Conservation (phyloP, 37 sponge, comb jelly and placozoan genomes). For the Haliclona indistincta region DNA sequence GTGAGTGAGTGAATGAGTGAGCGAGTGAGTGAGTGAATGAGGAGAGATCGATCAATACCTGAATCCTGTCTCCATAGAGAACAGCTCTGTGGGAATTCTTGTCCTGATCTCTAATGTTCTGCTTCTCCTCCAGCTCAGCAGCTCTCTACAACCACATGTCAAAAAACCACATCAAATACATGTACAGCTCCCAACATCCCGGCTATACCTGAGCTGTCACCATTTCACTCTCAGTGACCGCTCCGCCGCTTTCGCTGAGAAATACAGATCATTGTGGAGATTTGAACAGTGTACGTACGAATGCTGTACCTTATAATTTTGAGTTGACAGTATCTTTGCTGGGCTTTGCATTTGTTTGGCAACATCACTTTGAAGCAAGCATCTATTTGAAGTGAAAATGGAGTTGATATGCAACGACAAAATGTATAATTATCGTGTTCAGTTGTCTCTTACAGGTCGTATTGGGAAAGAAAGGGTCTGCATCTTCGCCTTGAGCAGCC, state of each 20-base stretch:
- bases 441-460: neutral
- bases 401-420: neutral
- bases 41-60: neutral
- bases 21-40: neutral
- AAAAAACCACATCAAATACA: neutral
- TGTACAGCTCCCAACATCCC: too few species aligned
- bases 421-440: neutral
- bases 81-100: neutral
- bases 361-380: constrained; percentile 58
- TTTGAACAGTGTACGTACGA: too few species aligned
- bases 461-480: constrained; percentile 8
- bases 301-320: too few species aligned
- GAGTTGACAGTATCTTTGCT: constrained; percentile 20
- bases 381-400: too few species aligned
- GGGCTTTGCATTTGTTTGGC: constrained; percentile 70
- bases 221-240: too few species aligned
- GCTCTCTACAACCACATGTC: neutral
- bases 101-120: neutral
- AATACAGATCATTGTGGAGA: too few species aligned
- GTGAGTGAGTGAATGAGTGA: neutral
- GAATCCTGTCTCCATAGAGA: neutral
- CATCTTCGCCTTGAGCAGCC: too few species aligned
- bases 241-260: too few species aligned
- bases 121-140: neutral
- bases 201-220: too few species aligned